Evolutionary conservation across 30 jellyfish, hydroid and myxozoan species (phyloP).

Genomic region (Aurelia coerulea): DNA sequence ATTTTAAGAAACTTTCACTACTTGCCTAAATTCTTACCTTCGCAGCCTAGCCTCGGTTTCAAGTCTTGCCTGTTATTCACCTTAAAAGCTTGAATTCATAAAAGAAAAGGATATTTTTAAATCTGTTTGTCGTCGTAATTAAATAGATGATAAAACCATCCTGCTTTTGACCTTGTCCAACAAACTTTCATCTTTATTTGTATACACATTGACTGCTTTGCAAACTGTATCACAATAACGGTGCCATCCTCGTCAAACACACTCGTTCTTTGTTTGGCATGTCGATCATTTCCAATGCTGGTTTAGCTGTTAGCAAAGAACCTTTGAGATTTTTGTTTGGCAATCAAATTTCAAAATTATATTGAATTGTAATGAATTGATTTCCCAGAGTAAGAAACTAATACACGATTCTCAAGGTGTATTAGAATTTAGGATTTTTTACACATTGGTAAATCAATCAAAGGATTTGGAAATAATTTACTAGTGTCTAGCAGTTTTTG

Average conservation of each 20-base stretch:
- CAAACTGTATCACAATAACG: slow-evolving; percentile 53
- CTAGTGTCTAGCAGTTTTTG: too few species aligned
- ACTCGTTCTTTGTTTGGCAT: slow-evolving; percentile 60
- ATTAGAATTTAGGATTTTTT: background rate
- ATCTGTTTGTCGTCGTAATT: slow-evolving; percentile 37
- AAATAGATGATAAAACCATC: slow-evolving; percentile 55
- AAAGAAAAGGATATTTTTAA: slow-evolving; percentile 34
- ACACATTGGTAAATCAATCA: slow-evolving; percentile 10
- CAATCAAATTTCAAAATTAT: slow-evolving; percentile 46
- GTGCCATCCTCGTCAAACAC: slow-evolving; percentile 52
- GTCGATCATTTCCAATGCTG: slow-evolving; percentile 47
- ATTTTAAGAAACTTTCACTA: too few species aligned
- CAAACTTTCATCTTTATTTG: slow-evolving; percentile 46
- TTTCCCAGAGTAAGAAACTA: slow-evolving; percentile 43
- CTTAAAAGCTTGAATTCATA: background rate
- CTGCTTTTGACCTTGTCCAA: slow-evolving; percentile 50
- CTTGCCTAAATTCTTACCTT: too few species aligned
- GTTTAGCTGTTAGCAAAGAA: slow-evolving; percentile 60
- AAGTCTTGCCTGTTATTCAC: too few species aligned
- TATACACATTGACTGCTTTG: slow-evolving; percentile 49
- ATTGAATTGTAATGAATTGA: slow-evolving; percentile 55
- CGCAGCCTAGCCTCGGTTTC: too few species aligned
- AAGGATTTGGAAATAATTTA: background rate
- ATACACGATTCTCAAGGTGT: background rate
- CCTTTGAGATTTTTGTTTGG: slow-evolving; percentile 55